Evolutionary conservation across 2,797 vertebrate species (phyloP), one percentile per base, ranked within the genome.

Genomic region (Etheostoma nigrum): DNA sequence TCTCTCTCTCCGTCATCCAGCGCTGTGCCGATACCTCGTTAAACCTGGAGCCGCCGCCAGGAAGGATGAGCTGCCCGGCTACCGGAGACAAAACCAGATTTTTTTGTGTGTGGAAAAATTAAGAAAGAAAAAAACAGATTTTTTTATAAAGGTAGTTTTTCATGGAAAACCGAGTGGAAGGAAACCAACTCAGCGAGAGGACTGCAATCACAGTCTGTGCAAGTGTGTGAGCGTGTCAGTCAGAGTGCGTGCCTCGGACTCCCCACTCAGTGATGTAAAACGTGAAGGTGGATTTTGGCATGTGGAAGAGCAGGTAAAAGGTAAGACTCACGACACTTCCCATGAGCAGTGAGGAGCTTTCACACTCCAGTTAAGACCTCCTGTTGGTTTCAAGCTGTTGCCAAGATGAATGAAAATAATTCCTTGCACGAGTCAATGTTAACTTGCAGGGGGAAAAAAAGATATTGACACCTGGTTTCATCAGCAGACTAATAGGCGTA

Each of bases 281-380:
- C 82, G 76, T 74, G 79, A 86, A 83, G 87, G 88, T 88, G 92
- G 92, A 94, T 92, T 86, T 84, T 81, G 90, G 83, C 81, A 88
- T 87, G 84, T 83, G 85, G 86, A 88, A 76, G 78, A 88, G 86
- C 92, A 89, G 91, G 89, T 92, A 72, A 67, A 88, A 93, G 92
- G 92, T 93, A 93, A 93, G 92, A 65, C 60, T 72, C 61, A 3
- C 63, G 61, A 67, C 73, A 78, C 79, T 72, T 48, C 10, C 23
- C 19, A 40, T 61, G 18, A 62, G 6, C 58, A 40, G 13, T 48
- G 25, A 51, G 11, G 25, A 19, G 33, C 44, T 72, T 5, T n/a
- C 16, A 30, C 42, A 16, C 10, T n/a, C 9, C 16, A 27, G 52
- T 25, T 42, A 47, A 42, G 47, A 49, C 62, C 67, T 74, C 12